Base-by-base conservation (phyloP, 2,888 invertebrate genomes). In the Lochmaea capreae region DNA sequence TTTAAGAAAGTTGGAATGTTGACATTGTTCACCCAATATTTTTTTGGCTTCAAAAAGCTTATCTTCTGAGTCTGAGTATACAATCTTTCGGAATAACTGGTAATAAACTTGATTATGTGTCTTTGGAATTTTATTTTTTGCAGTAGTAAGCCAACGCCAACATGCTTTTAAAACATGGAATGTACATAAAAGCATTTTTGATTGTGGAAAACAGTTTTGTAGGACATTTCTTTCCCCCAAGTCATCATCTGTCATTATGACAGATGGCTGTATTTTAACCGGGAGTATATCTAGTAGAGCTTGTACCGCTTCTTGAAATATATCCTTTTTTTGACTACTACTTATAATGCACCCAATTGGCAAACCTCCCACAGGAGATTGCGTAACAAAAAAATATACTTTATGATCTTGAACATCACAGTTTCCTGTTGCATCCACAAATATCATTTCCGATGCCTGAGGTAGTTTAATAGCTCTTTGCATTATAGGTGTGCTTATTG, bases 231-330 rank as follows among this genome's bases (percentile, higher is more conserved):
- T 43, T 71, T 77, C 76, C 57, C 46, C 67, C n/a, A 75, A 62
- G 39, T 78, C 75, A 16, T 76, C 75, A 78, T 77, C 75, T n/a
- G 77, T 76, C 67, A 78, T 63, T 52, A 76, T 77, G 9, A 76
- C 72, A 58, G 18, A 43, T 9, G 77, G 74, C 49, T 52, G n/a
- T 52, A 77, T 42, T 62, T 77, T 70, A 26, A 58, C 65, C 39
- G 68, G 76, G 9, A 77, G 22, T 12, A 78, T 78, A 54, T 75
- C 72, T 65, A 63, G 22, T 10, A 74, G 46, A 52, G 54, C 66
- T 26, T 26, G 26, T 26, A 26, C 26, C 26, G 26, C 26, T 26
- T 26, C 26, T 26, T 26, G 26, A 26, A 74, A 68, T 14, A 72
- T 18, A 18, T 65, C 59, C 52, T 33, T 8, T 42, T 76, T 74